These are phyloP conservation scores for Panagrolaimus sp. DNA, from an alignment of 1,140 invertebrate species.

Conservation along the genomic window DNA sequence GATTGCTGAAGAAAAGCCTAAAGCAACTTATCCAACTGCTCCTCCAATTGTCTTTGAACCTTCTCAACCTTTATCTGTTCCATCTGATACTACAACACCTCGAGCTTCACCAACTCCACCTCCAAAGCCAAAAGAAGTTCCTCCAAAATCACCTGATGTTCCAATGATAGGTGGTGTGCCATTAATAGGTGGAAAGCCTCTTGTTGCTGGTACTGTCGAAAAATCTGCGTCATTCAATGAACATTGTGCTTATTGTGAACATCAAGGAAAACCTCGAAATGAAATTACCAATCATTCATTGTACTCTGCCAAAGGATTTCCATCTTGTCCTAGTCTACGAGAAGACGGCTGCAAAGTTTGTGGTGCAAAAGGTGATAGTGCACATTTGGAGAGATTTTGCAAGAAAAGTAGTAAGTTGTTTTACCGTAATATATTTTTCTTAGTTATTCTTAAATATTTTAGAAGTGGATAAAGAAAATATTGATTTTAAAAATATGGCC, in stretches of 20 bases:
- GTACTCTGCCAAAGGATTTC: neutral
- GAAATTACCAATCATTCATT: neutral
- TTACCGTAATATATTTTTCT: neutral
- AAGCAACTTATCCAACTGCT: neutral
- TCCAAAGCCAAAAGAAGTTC: neutral
- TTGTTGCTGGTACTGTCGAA: neutral
- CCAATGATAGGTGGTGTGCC: constrained; percentile 6
- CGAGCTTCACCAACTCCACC: constrained; percentile 10
- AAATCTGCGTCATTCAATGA: neutral
- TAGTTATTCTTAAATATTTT: neutral
- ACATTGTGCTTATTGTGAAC: neutral
- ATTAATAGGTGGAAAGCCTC: neutral
- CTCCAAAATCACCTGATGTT: neutral
- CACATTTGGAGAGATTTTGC: constrained; percentile 9
- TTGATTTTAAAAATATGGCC: neutral
- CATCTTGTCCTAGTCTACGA: neutral
- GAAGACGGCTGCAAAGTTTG: constrained; percentile 14
- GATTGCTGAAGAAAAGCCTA: neutral
- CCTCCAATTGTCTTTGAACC: neutral
- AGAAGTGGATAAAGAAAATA: constrained; percentile 3
- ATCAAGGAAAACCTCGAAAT: neutral
- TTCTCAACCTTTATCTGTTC: neutral
- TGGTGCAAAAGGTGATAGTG: constrained; percentile 7
- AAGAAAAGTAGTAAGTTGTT: neutral
- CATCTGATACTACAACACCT: neutral